Evolutionary conservation across 2,888 invertebrate species (phyloP).

Genomic region (Frankliniella intonsa): DNA sequence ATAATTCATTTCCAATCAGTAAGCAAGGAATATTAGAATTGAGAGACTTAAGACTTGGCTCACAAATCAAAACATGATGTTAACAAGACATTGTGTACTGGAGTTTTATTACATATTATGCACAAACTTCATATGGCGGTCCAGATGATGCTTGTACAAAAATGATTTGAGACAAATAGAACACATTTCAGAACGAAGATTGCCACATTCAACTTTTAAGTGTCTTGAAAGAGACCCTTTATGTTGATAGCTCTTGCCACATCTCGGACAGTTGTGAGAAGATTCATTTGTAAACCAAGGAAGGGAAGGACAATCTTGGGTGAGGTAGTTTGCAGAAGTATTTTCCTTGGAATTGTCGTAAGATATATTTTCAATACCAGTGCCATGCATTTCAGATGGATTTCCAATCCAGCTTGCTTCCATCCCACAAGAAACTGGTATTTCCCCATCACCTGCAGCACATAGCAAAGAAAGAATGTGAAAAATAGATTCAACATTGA

Average conservation of each 20-base stretch:
- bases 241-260: constrained; percentile 14
- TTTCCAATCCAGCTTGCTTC: neutral
- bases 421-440: neutral
- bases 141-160: constrained; percentile 30
- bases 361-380: neutral
- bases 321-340: neutral
- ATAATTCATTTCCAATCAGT: neutral
- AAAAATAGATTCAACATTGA: neutral
- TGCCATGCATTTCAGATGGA: constrained; percentile 14
- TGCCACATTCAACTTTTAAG: constrained; percentile 47
- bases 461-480: constrained; percentile 1
- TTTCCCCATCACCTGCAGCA: constrained; percentile 26
- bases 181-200: constrained; percentile 6
- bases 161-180: constrained; percentile 22
- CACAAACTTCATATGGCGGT: constrained; percentile 27
- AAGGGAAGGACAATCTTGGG: neutral
- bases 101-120: constrained; percentile 21
- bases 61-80: too few species aligned
- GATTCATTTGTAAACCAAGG: neutral
- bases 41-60: neutral
- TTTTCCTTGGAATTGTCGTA: neutral
- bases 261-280: constrained; percentile 15
- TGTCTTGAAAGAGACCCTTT: constrained; percentile 41
- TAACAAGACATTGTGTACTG: neutral
- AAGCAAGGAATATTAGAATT: neutral